These are phyloP conservation scores for Lagorchestes hirsutus DNA, from an alignment of 2,797 vertebrate genomes.

Conservation along the genomic window DNA sequence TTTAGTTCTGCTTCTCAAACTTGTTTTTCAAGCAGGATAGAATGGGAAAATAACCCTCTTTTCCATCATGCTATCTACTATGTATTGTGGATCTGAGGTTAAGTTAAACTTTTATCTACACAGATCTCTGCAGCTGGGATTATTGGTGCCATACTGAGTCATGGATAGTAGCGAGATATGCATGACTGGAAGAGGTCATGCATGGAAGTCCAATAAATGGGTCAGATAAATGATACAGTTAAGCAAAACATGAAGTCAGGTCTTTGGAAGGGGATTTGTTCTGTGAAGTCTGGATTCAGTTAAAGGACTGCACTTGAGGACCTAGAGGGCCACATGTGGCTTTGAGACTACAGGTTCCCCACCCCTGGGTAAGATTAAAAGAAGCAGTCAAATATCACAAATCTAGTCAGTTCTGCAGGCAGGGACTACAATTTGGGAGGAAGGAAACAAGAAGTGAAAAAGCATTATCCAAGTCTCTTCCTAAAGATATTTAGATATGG, in stretches of 20 bases:
- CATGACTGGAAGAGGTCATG: not conserved
- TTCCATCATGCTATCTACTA: not conserved
- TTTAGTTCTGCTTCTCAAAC: conserved; percentile 25
- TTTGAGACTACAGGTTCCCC: too few relatives aligned
- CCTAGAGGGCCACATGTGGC: too few relatives aligned
- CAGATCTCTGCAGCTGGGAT: not conserved
- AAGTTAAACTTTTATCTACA: not conserved
- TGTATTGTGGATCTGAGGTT: not conserved
- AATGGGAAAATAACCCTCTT: conserved; percentile 1
- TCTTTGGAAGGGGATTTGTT: not conserved
- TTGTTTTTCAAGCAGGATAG: not conserved
- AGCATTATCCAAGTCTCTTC: not conserved
- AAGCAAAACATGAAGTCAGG: not conserved
- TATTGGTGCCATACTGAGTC: not conserved
- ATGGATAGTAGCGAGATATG: not conserved
- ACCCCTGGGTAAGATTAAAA: not conserved
- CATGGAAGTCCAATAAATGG: not conserved
- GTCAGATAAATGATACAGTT: not conserved
- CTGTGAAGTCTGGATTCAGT: too few relatives aligned
- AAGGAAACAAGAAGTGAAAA: not conserved
- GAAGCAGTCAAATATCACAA: not conserved
- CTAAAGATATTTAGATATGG: not conserved
- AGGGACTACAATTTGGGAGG: not conserved
- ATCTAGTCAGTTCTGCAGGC: not conserved
- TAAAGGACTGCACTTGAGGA: too few relatives aligned